These are phyloP conservation scores for Columbina picui DNA, from an alignment of 2,113 vertebrate genomes.

Conservation along the genomic window DNA sequence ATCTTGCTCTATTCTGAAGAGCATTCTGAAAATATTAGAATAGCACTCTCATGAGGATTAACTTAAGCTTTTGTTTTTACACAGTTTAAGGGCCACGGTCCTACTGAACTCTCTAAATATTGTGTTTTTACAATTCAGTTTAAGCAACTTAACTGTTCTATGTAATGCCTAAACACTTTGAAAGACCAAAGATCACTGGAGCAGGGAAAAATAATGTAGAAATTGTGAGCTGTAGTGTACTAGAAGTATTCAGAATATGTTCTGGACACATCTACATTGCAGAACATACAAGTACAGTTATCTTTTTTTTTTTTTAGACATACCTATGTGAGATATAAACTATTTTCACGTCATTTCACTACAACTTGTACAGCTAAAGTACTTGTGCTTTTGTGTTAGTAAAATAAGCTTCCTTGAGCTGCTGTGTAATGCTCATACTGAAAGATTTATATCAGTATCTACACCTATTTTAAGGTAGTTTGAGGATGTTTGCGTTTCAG, in stretches of 20 bases:
- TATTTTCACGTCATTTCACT: not conserved
- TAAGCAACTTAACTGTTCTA: not conserved
- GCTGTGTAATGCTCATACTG: not conserved
- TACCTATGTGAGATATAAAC: not conserved
- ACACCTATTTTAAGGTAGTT: not conserved
- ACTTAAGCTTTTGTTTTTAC: not conserved
- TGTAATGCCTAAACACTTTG: not conserved
- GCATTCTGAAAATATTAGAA: not conserved
- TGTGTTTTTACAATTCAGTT: not conserved
- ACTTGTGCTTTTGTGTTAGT: not conserved
- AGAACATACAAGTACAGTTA: not conserved
- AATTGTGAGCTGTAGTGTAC: not conserved
- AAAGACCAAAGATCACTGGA: not conserved
- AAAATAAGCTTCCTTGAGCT: not conserved
- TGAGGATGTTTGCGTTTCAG: not conserved
- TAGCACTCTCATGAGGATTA: not conserved
- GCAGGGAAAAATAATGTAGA: not conserved
- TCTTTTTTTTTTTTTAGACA: not conserved
- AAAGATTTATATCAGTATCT: not conserved
- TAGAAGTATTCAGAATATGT: not conserved
- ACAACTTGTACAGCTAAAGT: not conserved
- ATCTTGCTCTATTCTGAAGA: not conserved
- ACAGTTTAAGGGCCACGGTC: not conserved
- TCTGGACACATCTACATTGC: rapidly evolving
- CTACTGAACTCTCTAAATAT: not conserved